Evolutionary conservation across 2,888 invertebrate genomes (phyloP).

Genomic region (Campoletis raptor): DNA sequence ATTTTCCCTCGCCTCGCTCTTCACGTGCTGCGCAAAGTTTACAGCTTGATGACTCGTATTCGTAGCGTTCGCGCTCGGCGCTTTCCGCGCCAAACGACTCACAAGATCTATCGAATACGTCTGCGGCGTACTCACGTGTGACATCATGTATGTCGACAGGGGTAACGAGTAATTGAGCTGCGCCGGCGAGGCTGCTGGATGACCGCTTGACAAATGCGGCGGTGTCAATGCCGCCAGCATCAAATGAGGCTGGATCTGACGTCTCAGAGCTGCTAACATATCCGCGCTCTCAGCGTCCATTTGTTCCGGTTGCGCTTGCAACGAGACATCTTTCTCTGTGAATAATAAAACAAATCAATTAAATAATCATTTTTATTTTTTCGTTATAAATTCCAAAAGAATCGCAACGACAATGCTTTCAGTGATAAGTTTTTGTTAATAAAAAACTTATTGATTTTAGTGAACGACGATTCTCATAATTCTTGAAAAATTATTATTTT

Average conservation of each 20-base stretch:
- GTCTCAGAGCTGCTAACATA: slow-evolving; percentile 89
- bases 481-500: too few species aligned
- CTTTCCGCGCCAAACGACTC: slow-evolving; percentile 69
- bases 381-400: not conserved
- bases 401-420: not conserved
- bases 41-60: slow-evolving; percentile 70
- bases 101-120: slow-evolving; percentile 73
- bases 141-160: slow-evolving; percentile 81
- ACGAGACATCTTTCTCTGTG: slow-evolving; percentile 78
- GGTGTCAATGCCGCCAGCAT: slow-evolving; percentile 88
- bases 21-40: slow-evolving; percentile 79
- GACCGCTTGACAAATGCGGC: slow-evolving; percentile 81
- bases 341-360: not conserved
- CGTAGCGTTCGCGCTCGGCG: slow-evolving; percentile 40
- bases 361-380: not conserved
- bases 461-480: too few species aligned
- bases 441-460: too few species aligned
- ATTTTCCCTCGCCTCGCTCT: slow-evolving; percentile 80
- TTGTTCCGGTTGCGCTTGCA: slow-evolving; percentile 77
- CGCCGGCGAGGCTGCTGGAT: slow-evolving; percentile 76
- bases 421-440: too few species aligned
- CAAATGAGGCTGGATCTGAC: slow-evolving; percentile 90
- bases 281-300: slow-evolving; percentile 87
- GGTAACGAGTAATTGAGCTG: slow-evolving; percentile 82
- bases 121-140: slow-evolving; percentile 80